Conservation (phyloP, 2,888 invertebrate species). For the Geophilus truncorum region DNA sequence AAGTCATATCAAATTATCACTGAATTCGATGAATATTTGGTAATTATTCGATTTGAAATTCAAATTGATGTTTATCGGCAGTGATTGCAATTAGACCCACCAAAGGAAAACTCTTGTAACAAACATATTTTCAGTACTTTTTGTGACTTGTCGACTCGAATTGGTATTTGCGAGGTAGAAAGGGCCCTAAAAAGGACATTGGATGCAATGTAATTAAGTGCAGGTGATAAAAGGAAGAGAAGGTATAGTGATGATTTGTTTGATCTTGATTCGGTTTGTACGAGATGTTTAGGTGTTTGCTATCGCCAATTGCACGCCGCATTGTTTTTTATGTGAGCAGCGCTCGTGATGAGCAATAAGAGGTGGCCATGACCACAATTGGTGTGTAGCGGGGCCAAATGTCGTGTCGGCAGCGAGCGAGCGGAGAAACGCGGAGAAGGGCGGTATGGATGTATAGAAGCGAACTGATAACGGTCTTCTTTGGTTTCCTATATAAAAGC, state of each 20-base stretch:
- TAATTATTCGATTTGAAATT: too few relatives aligned
- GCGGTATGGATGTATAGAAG: too few relatives aligned
- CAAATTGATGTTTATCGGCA: too few relatives aligned
- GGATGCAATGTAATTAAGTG: background rate
- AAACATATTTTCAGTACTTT: too few relatives aligned
- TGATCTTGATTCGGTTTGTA: background rate
- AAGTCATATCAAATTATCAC: too few relatives aligned
- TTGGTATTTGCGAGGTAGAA: background rate
- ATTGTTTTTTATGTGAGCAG: background rate
- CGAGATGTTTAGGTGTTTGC: background rate
- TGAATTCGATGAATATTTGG: too few relatives aligned
- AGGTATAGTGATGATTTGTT: background rate
- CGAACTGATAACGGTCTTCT: constrained; percentile 21
- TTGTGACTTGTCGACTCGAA: too few relatives aligned
- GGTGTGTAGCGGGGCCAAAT: background rate
- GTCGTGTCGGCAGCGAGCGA: background rate
- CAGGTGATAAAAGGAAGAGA: background rate
- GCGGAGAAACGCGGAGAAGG: background rate
- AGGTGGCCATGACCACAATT: constrained; percentile 2
- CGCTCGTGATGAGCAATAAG: constrained; percentile 10
- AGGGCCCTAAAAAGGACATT: background rate
- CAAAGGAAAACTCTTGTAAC: too few relatives aligned
- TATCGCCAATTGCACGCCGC: background rate
- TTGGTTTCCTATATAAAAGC: constrained; percentile 22
- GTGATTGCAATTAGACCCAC: too few relatives aligned